Base-by-base conservation (phyloP, 2,113 vertebrate species). In the Mesocricetus auratus region DNA sequence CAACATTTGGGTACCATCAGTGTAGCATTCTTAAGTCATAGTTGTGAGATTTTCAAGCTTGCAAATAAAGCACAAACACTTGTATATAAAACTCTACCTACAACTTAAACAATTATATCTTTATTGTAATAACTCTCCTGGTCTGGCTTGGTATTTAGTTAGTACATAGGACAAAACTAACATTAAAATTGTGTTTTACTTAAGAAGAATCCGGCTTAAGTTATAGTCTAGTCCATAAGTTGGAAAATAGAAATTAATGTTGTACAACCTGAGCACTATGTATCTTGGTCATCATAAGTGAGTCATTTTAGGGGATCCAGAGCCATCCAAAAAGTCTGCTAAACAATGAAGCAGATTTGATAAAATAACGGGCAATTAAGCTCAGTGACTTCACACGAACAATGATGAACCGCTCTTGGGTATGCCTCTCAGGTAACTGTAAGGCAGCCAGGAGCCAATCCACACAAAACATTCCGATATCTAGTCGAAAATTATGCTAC, bases 51-150 rank as follows among this genome's bases (percentile, higher is more conserved):
- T 66, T 90, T 73, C 83, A 92, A 90, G 79, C 5, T 90, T n/a
- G 64, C 13, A 89, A 94, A 93, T 29, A 79, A 96, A 92, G 87
- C 17, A 75, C 56, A 78, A 91, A 15, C 33, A 93, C 16, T 8
- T 92, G 7, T 29, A 66, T 50, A 53, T 87, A 95, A 96, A 96
- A 86, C 69, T 33, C 31, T 97, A 77, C 19, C 75, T 86, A 88
- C 8, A 45, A 42, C n/a, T 87, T 95, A 86, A 91, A 39, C 42
- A 92, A 95, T 81, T 88, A 47, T 11, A 56, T 8, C 90, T 94
- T 74, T 62, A 90, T 29, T 86, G 12, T 87, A 33, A 26, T 47
- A 91, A 95, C 69, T 56, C 22, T 69, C 50, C 11, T 53, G 22
- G 36, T 66, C 24, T 87, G 33, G 39, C 29, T 82, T 82, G 60